Evolutionary conservation across 1,140 invertebrate species (phyloP).

Genomic region (Drosophila pseudoananassae): DNA sequence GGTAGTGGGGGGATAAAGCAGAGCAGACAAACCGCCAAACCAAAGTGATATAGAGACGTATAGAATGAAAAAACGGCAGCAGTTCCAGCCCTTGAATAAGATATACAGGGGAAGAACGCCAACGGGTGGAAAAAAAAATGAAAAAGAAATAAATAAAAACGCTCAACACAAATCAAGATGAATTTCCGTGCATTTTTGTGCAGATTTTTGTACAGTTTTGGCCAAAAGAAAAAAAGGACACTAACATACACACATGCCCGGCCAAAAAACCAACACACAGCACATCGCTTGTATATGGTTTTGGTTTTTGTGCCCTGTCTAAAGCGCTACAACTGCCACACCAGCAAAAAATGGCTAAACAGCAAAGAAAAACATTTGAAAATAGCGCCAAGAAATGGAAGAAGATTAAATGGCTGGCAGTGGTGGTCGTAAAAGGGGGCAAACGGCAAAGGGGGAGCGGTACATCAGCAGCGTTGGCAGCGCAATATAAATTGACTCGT

Average conservation of each 20-base stretch:
- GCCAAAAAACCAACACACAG: conserved; percentile 31
- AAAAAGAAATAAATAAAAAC: conserved; percentile 51
- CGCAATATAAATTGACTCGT: conserved; percentile 74
- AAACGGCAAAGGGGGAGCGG: not conserved
- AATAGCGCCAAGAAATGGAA: conserved; percentile 61
- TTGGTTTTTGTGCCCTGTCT: conserved; percentile 41
- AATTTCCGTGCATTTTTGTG: conserved; percentile 79
- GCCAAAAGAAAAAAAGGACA: conserved; percentile 34
- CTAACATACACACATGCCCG: conserved; percentile 32
- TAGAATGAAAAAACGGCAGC: conserved; percentile 41
- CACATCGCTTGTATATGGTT: conserved; percentile 29
- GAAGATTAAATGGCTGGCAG: conserved; percentile 43
- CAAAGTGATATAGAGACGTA: conserved; percentile 59
- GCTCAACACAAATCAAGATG: conserved; percentile 77
- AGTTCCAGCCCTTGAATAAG: conserved; percentile 48
- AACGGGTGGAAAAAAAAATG: not conserved
- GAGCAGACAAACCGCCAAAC: conserved; percentile 47
- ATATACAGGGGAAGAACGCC: conserved; percentile 25
- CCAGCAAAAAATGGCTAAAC: conserved; percentile 58
- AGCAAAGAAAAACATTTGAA: conserved; percentile 65
- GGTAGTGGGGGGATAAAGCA: conserved; percentile 3
- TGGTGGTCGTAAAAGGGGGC: not conserved
- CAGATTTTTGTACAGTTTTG: conserved; percentile 63
- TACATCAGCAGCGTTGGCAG: conserved; percentile 25
- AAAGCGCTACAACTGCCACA: conserved; percentile 40